These are phyloP conservation scores for Hypotaenidia okinawae DNA, from an alignment of 2,797 vertebrate genomes.

Conservation along the genomic window DNA sequence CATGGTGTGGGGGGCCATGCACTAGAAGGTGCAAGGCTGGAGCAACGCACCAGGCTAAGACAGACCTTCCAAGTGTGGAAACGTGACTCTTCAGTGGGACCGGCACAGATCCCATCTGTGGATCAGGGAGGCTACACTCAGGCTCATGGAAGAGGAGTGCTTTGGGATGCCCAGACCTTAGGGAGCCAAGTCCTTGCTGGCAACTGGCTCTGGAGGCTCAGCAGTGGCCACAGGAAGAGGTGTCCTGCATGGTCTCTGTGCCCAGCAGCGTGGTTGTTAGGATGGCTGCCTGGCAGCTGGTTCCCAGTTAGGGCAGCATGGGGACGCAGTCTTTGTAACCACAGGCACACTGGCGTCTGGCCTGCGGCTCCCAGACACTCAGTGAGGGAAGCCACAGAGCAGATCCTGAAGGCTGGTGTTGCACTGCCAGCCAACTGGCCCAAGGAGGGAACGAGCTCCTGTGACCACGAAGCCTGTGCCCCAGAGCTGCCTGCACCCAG, in stretches of 20 bases:
- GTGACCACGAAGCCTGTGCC: not conserved
- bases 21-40: not conserved
- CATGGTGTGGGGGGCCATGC: fast-evolving
- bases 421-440: not conserved
- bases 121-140: not conserved
- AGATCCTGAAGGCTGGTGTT: not conserved
- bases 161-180: not conserved
- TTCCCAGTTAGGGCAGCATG: not conserved
- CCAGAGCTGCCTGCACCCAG: not conserved
- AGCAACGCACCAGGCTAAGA: not conserved
- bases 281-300: not conserved
- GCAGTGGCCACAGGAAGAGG: not conserved
- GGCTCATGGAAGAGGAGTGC: not conserved
- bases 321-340: not conserved
- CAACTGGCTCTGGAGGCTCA: not conserved
- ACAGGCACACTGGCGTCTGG: not conserved
- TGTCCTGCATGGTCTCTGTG: not conserved
- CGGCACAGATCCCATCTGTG: not conserved
- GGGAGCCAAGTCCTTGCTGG: not conserved
- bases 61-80: not conserved
- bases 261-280: not conserved
- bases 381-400: not conserved
- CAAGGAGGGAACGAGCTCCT: not conserved
- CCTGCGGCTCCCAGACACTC: not conserved
- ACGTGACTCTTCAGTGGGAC: not conserved